A percentile compares a stretch with the other conserved stretches of the same genome.
Conservation (phyloP, 1,140 invertebrate species). For the Leptoteleia sp. region DNA sequence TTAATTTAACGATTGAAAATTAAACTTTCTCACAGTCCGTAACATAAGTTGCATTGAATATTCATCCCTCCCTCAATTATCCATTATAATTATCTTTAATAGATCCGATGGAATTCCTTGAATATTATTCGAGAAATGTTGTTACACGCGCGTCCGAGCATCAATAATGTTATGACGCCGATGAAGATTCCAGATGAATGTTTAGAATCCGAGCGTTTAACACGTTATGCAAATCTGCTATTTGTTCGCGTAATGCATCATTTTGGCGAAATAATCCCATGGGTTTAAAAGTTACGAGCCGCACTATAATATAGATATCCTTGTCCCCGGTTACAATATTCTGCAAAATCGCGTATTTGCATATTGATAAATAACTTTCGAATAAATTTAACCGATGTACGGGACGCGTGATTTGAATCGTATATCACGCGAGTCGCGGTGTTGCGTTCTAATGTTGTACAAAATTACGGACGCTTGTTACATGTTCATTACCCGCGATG, state of each 20-base stretch:
- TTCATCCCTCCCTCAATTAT: too few species aligned
- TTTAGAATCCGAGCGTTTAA: conserved; percentile 9
- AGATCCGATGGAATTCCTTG: too few species aligned
- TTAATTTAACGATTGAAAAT: too few species aligned
- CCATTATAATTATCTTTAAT: too few species aligned
- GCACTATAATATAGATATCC: conserved; percentile 26
- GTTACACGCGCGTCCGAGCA: too few species aligned
- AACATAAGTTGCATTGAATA: too few species aligned
- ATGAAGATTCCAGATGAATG: too few species aligned
- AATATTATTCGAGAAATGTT: too few species aligned
- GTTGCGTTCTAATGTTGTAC: conserved; percentile 38
- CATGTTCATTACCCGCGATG: conserved; percentile 46
- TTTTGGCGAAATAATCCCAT: background rate
- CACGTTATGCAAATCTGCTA: conserved; percentile 4
- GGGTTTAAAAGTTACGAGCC: background rate
- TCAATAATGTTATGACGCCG: too few species aligned
- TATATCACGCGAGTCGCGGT: conserved; percentile 16
- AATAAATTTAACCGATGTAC: conserved; percentile 21
- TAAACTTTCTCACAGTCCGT: too few species aligned
- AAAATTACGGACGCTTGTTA: conserved; percentile 51
- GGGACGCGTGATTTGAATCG: conserved; percentile 7
- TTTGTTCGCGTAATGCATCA: conserved; percentile 11
- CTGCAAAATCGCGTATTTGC: conserved; percentile 29
- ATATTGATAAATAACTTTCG: conserved; percentile 44
- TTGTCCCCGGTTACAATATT: conserved; percentile 8